These are phyloP conservation scores for Crotalus tigris DNA, from an alignment of 2,113 vertebrate genomes.

Conservation along the genomic window DNA sequence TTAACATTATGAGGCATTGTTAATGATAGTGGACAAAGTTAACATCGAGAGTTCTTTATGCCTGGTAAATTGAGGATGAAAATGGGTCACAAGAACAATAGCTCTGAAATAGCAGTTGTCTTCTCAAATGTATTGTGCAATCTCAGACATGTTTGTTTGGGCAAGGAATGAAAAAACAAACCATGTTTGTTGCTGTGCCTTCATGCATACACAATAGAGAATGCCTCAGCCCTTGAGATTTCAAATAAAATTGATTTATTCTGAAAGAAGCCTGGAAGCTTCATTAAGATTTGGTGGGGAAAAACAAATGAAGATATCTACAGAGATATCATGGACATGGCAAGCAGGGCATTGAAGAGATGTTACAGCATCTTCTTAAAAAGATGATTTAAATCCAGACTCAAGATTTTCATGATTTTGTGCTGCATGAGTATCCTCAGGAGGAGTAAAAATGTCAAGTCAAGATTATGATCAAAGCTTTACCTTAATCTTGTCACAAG, in stretches of 20 bases:
- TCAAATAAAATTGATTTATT: conserved; percentile 39
- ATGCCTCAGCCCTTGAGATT: neutral
- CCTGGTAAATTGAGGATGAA: conserved; percentile 34
- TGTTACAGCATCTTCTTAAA: conserved; percentile 13
- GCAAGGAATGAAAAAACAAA: neutral
- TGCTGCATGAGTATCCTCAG: neutral
- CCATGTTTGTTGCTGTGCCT: conserved; percentile 27
- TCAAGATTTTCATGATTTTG: neutral
- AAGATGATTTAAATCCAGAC: conserved; percentile 23
- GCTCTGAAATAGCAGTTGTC: conserved; percentile 27
- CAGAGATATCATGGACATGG: neutral
- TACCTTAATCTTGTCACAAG: neutral
- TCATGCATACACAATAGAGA: neutral
- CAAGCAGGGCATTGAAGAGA: conserved; percentile 1
- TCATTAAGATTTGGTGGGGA: conserved; percentile 36
- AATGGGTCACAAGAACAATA: conserved; percentile 50
- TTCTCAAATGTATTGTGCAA: conserved; percentile 24
- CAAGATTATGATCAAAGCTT: neutral
- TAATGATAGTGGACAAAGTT: conserved; percentile 42
- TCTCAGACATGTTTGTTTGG: conserved; percentile 32
- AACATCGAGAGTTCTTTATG: conserved; percentile 38
- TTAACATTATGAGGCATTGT: conserved; percentile 49
- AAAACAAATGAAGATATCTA: conserved; percentile 21
- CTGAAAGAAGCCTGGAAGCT: conserved; percentile 7
- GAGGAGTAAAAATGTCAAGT: neutral